Evolutionary conservation across 2,888 invertebrate species (phyloP).

Genomic region (Thecophora atra): DNA sequence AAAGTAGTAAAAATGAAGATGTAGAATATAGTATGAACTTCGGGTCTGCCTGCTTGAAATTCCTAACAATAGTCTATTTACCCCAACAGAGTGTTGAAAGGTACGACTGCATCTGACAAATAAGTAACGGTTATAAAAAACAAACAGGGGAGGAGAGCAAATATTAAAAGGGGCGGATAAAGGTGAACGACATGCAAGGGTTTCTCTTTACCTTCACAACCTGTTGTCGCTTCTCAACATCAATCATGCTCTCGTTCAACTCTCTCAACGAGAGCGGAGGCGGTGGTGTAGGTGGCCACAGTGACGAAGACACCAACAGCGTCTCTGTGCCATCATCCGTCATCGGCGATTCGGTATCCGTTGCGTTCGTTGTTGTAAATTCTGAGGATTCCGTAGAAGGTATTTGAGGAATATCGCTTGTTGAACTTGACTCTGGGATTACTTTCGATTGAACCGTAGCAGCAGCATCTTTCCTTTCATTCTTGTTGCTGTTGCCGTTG

Average conservation of each 20-base stretch:
- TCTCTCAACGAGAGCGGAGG: conserved; percentile 44
- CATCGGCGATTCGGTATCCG: conserved; percentile 19
- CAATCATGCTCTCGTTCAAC: conserved; percentile 55
- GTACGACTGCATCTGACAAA: no score
- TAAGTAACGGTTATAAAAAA: no score
- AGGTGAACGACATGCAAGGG: no score
- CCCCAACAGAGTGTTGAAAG: no score
- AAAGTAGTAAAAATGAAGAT: no score
- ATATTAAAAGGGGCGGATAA: no score
- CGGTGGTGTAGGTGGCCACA: no score
- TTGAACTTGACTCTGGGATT: not conserved
- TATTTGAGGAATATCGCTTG: not conserved
- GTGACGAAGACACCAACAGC: not conserved
- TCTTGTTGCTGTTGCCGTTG: not conserved
- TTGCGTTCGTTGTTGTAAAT: not conserved
- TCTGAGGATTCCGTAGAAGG: not conserved
- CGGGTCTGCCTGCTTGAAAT: no score
- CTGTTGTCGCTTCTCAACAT: conserved; percentile 63
- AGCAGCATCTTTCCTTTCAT: not conserved
- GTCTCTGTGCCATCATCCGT: conserved; percentile 13
- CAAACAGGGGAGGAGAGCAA: no score
- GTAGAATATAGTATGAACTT: no score
- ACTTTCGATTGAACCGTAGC: no score
- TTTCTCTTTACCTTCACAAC: conserved; percentile 61
- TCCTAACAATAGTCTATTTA: no score